These are phyloP conservation scores for Oscheius sp. DNA, from an alignment of 2,888 invertebrate genomes.

Conservation along the genomic window DNA sequence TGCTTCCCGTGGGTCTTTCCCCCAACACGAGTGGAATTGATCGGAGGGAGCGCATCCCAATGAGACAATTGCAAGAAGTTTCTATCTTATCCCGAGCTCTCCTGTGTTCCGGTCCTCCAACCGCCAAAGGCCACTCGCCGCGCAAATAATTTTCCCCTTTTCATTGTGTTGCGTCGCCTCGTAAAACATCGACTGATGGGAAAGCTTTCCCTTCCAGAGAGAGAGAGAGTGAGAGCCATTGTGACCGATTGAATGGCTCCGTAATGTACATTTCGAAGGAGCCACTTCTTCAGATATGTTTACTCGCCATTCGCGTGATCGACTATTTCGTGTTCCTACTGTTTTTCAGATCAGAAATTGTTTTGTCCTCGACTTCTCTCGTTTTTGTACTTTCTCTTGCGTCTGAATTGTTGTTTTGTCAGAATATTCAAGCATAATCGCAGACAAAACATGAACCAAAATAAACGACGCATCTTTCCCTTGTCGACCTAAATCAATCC, in stretches of 20 bases:
- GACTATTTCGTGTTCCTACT: background rate
- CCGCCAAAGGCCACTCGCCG: slow-evolving; percentile 24
- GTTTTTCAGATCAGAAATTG: background rate
- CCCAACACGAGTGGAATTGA: background rate
- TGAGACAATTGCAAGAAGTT: background rate
- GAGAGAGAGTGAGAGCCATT: too few relatives aligned
- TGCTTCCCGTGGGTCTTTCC: background rate
- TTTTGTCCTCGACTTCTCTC: too few relatives aligned
- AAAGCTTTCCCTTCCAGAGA: too few relatives aligned
- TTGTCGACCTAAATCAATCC: too few relatives aligned
- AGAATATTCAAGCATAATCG: too few relatives aligned
- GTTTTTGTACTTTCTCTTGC: too few relatives aligned
- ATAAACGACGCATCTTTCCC: too few relatives aligned
- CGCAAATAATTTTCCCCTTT: slow-evolving; percentile 17
- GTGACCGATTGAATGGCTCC: too few relatives aligned
- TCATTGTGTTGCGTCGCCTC: slow-evolving; percentile 12
- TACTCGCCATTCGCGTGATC: slow-evolving; percentile 3
- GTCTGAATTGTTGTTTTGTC: too few relatives aligned
- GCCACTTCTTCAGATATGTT: too few relatives aligned
- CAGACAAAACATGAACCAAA: too few relatives aligned
- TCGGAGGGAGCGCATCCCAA: background rate
- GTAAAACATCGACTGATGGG: slow-evolving; percentile 1
- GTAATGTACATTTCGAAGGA: too few relatives aligned
- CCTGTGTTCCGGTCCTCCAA: slow-evolving; percentile 6
- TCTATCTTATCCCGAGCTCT: background rate